Base-by-base conservation (phyloP, 2,888 invertebrate genomes). In the Penaeus monodon region DNA sequence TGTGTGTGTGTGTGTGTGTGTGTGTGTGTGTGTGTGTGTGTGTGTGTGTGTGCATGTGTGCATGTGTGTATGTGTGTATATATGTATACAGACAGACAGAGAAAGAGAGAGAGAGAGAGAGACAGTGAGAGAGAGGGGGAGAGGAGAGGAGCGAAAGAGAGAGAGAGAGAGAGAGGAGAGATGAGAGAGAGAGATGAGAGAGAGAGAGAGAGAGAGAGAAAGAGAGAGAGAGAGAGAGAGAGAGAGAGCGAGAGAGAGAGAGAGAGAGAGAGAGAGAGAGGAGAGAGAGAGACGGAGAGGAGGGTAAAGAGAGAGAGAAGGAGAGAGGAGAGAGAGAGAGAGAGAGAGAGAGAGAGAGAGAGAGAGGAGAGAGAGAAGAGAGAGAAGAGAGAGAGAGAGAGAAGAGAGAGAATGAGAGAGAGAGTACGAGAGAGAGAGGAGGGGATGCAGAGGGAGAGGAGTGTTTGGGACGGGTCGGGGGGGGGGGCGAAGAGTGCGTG, bases 321-420 rank as follows among this genome's bases (percentile, higher is more conserved):
- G n/a, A 66, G 6, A 49, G 80, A 80, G 49, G 64, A 80, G 4
- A 80, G 63, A 64, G 4, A 80, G 63, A 80, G n/a, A 80, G 4
- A 80, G 63, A 80, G 64, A 38, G 17, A 57, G 27, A 80, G 4
- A 63, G 20, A 63, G 2, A 38, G 63, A 63, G 64, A 64, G n/a
- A 66, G 6, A 49, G 80, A 80, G 49, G 64, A 24, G 17, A n/a
- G 24, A n/a, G 3, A 3, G n/a, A n/a, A 29, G 24, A 17, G 24
- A 22, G 14, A 29, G 24, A 24, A 3, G 0, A 1, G 7, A 7
- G 7, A 7, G 7, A 0, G 7, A 7, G 7, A 0, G 7, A 7
- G 17, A 0, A 68, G 24, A 20, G 24, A 10, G 6, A 44, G 38
- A 44, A 3, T 1, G 80, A 80, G 24, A 80, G 20, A 29, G 24